Evolutionary conservation across 2,888 invertebrate genomes (phyloP), one percentile per base, ranked within the genome.

Genomic region (Eugnorisma glareosa): DNA sequence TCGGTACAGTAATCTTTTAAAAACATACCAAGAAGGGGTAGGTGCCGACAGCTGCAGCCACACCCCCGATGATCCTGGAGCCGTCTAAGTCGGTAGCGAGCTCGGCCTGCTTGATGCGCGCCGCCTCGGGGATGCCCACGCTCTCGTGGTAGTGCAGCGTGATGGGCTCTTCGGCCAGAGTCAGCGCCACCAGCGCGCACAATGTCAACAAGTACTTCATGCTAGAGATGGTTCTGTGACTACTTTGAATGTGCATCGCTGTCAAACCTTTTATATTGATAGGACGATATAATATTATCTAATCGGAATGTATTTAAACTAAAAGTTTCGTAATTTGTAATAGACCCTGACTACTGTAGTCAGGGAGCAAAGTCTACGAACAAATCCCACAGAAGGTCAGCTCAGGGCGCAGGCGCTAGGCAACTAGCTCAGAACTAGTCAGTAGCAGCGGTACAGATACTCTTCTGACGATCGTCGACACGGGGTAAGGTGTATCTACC

Each of bases 41-140:
- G 40, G 89, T 66, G 48, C 90, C 89, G 64, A 86, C 75, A 1
- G 83, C 21, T 15, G 82, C 21, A 11, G 21, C 0, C 8, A 51
- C 63, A 15, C 77, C 87, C 31, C 88, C 86, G n/a, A 86, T 73
- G 57, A 87, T 87, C 67, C 81, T 82, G 51, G 75, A 57, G 67
- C 88, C 87, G 43, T 88, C 88, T 79, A 88, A 88, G 84, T 89
- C 86, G 21, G 66, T 37, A 51, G 86, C 83, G 18, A 61, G 68
- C 81, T 89, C 89, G 43, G 83, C 84, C 63, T 74, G 81, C 75
- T 72, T 75, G 79, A 89, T 85, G 81, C 89, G 89, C 79, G 82
- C 84, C 51, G 89, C 89, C 80, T 84, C 88, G n/a, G 73, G 43
- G 54, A 89, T 69, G 69, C 89, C 89, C 67, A 80, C 85, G 73